Base-by-base conservation (phyloP, 2,113 vertebrate genomes). In the Entelurus aequoreus region DNA sequence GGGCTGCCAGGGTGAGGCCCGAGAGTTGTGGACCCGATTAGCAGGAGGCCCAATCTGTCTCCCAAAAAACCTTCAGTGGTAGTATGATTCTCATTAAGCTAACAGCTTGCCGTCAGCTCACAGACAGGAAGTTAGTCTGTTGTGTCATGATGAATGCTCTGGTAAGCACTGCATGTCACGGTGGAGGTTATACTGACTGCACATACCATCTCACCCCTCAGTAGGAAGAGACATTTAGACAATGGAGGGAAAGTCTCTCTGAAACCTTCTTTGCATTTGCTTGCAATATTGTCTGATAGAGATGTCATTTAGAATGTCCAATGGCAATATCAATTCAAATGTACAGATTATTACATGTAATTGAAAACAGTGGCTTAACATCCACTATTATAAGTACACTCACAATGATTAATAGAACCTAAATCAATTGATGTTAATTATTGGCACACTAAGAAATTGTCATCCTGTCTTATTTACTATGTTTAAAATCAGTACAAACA, bases 81-180 rank as follows among this genome's bases (percentile, higher is more conserved):
- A 83, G 83, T 78, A 85, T 85, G 86, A 79, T 88, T 88, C 86
- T 89, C 86, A 87, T 91, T 90, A 90, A 80, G 70, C 37, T 68
- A 90, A 89, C 89, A 89, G 88, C 88, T 88, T 88, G 86, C 84
- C 81, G 76, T 90, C 88, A 86, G 86, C 80, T 69, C 72, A 51
- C 80, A 67, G 83, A 82, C 75, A 89, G 88, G 88, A 88, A 88
- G 86, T 89, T 82, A 86, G 86, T 87, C 85, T 79, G 87, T 87
- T 86, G 81, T 86, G 85, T 74, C 72, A 82, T 87, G 86, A 86
- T 85, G 77, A 90, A 89, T 87, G 76, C 83, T 78, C 84, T 84
- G 62, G 72, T 75, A 78, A 78, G 72, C 75, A 67, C 83, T 53
- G 62, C 77, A 78, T 86, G 81, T 84, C 86, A 81, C 75, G 69